Conservation (phyloP, 2,797 vertebrate species). For the Lophius americanus region DNA sequence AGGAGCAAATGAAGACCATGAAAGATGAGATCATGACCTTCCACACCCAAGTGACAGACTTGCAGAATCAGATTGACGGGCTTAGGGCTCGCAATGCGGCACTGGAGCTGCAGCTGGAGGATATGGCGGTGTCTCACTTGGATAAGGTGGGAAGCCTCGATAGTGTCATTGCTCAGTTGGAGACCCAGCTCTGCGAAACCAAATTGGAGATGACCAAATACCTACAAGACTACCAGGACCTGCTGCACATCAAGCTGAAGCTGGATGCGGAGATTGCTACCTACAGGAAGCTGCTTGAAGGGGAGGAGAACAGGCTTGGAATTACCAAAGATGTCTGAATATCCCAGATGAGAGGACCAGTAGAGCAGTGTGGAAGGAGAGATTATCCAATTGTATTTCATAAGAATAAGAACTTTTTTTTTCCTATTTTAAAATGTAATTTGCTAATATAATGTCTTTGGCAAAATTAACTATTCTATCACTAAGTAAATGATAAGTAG, state of each 20-base stretch:
- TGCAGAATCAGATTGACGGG: conserved; percentile 84
- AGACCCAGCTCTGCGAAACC: conserved; percentile 84
- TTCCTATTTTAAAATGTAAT: not conserved
- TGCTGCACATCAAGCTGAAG: conserved; percentile 82
- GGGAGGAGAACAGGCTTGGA: conserved; percentile 84
- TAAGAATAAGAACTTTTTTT: conserved; percentile 9
- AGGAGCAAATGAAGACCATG: conserved; percentile 81
- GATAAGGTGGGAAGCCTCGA: conserved; percentile 77
- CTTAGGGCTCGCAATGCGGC: conserved; percentile 78
- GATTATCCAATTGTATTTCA: conserved; percentile 14
- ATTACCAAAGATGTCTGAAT: conserved; percentile 71
- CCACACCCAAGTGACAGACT: conserved; percentile 79
- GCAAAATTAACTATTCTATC: too few species aligned
- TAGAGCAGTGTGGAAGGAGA: conserved; percentile 27
- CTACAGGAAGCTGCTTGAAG: conserved; percentile 87
- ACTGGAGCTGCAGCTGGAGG: conserved; percentile 84
- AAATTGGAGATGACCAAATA: conserved; percentile 82
- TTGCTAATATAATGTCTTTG: not conserved
- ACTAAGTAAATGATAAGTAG: too few species aligned
- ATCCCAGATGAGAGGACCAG: conserved; percentile 16
- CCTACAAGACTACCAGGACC: conserved; percentile 79
- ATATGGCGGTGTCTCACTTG: conserved; percentile 83
- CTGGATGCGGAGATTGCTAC: conserved; percentile 85
- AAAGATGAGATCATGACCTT: conserved; percentile 83
- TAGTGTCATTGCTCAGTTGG: conserved; percentile 79